A percentile compares a stretch with the other conserved stretches of the same genome.
Conservation (phyloP, 1,140 invertebrate species). For the Drosophila triauraria region DNA sequence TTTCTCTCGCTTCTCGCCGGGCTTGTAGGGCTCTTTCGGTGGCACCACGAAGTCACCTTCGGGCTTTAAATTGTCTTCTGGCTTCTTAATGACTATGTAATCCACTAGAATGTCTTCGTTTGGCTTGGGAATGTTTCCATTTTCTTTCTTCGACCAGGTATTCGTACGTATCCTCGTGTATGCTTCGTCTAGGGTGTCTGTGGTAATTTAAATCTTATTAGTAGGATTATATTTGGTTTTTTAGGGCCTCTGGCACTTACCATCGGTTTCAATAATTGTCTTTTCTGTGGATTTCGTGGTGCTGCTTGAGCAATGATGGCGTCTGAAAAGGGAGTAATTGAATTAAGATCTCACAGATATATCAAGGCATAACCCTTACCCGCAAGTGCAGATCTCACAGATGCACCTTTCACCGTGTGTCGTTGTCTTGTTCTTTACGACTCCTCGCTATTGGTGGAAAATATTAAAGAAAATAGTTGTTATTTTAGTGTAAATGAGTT, state of each 20-base stretch:
- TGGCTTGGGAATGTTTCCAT: conserved; percentile 88
- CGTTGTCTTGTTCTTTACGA: conserved; percentile 85
- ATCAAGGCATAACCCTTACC: conserved; percentile 87
- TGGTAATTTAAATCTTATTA: neutral
- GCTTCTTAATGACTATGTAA: conserved; percentile 85
- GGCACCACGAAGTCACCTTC: conserved; percentile 86
- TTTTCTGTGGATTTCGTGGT: conserved; percentile 67
- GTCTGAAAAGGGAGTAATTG: conserved; percentile 30
- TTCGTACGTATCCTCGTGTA: conserved; percentile 90
- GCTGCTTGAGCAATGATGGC: conserved; percentile 77
- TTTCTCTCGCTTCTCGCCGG: conserved; percentile 65
- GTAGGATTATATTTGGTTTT: neutral
- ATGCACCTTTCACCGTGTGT: conserved; percentile 92
- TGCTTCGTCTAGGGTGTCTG: conserved; percentile 86
- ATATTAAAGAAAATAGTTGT: conserved; percentile 52
- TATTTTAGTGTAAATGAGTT: neutral
- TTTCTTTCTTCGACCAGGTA: conserved; percentile 92
- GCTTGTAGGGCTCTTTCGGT: conserved; percentile 85
- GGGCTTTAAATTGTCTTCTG: conserved; percentile 88
- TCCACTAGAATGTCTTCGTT: conserved; percentile 73
- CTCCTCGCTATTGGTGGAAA: conserved; percentile 66
- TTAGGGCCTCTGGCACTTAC: conserved; percentile 15
- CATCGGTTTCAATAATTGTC: conserved; percentile 62
- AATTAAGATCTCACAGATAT: neutral
- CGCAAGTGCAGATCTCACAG: conserved; percentile 95